phyloP scores from a whole-genome alignment of 2,113 vertebrate genomes.

The Serilophus lunatus region DNA sequence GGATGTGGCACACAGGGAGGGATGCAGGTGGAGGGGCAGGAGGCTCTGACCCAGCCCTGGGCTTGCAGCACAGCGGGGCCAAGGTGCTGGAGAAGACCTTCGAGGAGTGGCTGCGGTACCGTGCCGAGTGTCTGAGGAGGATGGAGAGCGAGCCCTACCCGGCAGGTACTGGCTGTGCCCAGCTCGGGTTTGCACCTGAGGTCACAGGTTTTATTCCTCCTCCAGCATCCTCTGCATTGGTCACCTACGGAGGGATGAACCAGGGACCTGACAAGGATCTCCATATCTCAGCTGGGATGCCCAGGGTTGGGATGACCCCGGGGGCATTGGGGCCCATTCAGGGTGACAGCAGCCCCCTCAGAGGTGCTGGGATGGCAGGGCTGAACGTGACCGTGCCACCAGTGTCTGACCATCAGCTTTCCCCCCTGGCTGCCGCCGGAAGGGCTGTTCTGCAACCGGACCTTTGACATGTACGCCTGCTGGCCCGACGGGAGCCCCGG shows the following conservation, averaged over 20 bases:
- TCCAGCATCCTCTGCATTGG: not conserved
- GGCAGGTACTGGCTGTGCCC: constrained; percentile 28
- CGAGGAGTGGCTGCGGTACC: constrained; percentile 79
- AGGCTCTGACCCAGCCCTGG: not conserved
- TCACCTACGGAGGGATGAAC: fast-evolving
- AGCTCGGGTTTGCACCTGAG: fast-evolving
- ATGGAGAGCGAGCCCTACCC: constrained; percentile 70
- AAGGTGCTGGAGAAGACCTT: constrained; percentile 82
- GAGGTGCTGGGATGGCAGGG: not conserved
- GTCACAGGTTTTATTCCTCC: not conserved
- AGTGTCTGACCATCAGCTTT: fast-evolving
- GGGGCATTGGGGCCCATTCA: not conserved
- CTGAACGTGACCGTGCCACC: fast-evolving
- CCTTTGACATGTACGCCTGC: constrained; percentile 83
- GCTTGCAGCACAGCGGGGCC: constrained; percentile 11
- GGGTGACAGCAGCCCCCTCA: not conserved
- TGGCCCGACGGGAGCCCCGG: constrained; percentile 80
- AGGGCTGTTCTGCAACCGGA: constrained; percentile 79
- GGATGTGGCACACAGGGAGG: not conserved
- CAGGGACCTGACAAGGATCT: fast-evolving
- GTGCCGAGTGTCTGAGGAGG: constrained; percentile 75
- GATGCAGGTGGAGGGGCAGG: not conserved
- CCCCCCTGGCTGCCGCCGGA: fast-evolving
- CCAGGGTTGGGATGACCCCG: fast-evolving
- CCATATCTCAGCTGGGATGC: not conserved